Base-by-base conservation (phyloP, 2,113 vertebrate species). In the Misgurnus anguillicaudatus region DNA sequence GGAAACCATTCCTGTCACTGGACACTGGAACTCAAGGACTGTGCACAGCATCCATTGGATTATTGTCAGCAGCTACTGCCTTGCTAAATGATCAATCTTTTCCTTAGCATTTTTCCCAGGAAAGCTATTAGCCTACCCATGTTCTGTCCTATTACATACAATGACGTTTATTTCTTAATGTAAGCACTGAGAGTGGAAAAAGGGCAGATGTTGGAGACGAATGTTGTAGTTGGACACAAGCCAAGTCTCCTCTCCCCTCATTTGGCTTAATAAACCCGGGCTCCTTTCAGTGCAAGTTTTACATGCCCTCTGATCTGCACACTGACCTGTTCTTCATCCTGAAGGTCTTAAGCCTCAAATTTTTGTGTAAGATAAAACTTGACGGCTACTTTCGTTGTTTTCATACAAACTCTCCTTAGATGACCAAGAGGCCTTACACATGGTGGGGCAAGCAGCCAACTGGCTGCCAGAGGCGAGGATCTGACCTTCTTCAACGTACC, bases 211-310 rank as follows among this genome's bases (percentile, higher is more conserved):
- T 80, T 77, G 67, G 78, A 83, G 47, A 53, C 39, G 60, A 76
- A 80, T 80, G 81, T 85, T 83, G 39, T 81, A 48, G 63, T 78
- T 83, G 82, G 66, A 55, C 41, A 9, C 31, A 24, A 51, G 7
- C 76, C 84, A 85, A 76, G 57, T 62, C 53, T 76, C 41, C 65
- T 45, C 38, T 61, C 75, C 64, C 64, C 61, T 85, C 63, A 67
- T 76, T 82, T 80, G 67, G 19, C 72, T 77, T 58, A 66, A 71
- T 70, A 81, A 66, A 75, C 4, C 9, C 39, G 60, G 57, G 16
- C 53, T 61, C 76, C 24, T n/a, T 61, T 7, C 64, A 68, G 19
- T 61, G 48, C 75, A 64, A 48, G 53, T 31, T 53, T 72, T 66
- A 72, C 58, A 71, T 42, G 66, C 63, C 14, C 21, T 16, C 38